Conservation (phyloP, 2,113 vertebrate genomes). For the Xerus inauris region DNA sequence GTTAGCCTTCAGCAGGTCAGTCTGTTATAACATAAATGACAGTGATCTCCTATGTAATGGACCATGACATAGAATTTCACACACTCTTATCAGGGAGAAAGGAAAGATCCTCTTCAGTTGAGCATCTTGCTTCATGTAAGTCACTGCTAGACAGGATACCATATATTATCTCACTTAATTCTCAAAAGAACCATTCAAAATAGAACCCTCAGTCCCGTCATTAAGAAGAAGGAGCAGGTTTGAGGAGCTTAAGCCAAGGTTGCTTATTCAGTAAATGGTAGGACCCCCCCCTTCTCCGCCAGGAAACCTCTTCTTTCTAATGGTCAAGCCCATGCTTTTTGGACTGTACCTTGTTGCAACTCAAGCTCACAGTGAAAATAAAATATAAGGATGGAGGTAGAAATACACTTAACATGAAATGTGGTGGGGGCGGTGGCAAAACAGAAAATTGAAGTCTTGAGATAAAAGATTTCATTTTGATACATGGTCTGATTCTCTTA, state of each 20-base stretch:
- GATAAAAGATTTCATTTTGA: background rate
- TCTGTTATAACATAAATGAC: background rate
- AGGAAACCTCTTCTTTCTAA: background rate
- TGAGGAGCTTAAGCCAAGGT: background rate
- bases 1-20: background rate
- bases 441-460: background rate
- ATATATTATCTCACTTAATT: background rate
- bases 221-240: background rate
- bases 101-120: background rate
- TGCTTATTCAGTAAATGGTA: background rate
- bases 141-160: background rate
- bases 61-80: background rate
- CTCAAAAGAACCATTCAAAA: background rate
- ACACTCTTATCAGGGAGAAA: background rate
- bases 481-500: background rate
- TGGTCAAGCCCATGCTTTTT: background rate
- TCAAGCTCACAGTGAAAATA: background rate
- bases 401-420: background rate
- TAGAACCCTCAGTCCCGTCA: background rate
- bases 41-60: background rate
- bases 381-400: background rate
- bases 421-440: accelerated
- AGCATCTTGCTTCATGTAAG: background rate
- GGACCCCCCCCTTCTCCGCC: too few relatives aligned
- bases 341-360: background rate